A percentile compares a stretch with the other conserved stretches of the same genome.
Conservation (phyloP, 2,888 invertebrate species). For the Troides aeacus region DNA sequence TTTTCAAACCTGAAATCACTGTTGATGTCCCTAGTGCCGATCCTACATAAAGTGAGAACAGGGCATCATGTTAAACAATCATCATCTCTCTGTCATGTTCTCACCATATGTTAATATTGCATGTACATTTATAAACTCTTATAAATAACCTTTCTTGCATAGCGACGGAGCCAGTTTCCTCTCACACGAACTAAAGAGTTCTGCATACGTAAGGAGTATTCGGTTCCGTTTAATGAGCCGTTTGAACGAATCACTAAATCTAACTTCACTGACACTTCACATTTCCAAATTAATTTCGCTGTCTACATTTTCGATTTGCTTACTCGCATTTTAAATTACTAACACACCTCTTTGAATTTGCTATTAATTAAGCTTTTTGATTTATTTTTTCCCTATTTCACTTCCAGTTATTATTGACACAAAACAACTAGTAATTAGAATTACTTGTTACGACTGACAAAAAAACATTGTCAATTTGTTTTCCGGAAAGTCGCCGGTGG, state of each 20-base stretch:
- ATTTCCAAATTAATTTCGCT: conserved; percentile 18
- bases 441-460: not conserved
- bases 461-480: not conserved
- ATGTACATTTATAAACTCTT: no score
- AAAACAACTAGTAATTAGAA: not conserved
- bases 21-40: no score
- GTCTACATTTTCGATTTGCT: conserved; percentile 16
- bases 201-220: conserved; percentile 22
- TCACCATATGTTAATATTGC: no score
- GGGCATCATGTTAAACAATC: no score
- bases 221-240: conserved; percentile 26
- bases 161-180: conserved; percentile 19
- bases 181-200: conserved; percentile 23
- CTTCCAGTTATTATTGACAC: not conserved
- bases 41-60: no score
- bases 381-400: not conserved
- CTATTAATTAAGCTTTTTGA: conserved; percentile 11
- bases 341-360: conserved; percentile 12
- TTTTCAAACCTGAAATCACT: no score
- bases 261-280: conserved; percentile 4
- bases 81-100: no score
- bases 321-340: conserved; percentile 18
- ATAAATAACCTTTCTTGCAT: conserved; percentile 3
- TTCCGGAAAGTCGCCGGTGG: not conserved
- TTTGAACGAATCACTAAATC: conserved; percentile 16